Conservation (phyloP, 2,888 invertebrate genomes). For the Epistrophe eligans region DNA sequence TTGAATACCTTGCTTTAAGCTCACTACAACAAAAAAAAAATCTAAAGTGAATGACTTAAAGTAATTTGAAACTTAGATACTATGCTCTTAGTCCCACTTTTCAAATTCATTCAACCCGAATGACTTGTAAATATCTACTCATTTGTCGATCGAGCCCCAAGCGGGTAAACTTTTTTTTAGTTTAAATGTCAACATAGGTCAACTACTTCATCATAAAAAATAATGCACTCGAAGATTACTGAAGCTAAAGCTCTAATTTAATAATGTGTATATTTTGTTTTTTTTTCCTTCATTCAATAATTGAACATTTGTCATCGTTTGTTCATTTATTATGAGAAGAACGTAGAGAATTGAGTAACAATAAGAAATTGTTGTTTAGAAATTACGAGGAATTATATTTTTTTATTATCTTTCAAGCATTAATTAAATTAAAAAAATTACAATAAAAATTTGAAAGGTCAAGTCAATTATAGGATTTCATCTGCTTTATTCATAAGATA, state of each 20-base stretch:
- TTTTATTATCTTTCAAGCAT: neutral
- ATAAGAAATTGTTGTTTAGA: slow-evolving; percentile 8
- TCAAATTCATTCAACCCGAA: neutral
- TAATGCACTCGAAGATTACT: neutral
- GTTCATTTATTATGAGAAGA: slow-evolving; percentile 7
- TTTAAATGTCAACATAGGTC: slow-evolving; percentile 24
- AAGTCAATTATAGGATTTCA: neutral
- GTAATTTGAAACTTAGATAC: no score
- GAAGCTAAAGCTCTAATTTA: slow-evolving; percentile 29
- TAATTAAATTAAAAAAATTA: slow-evolving; percentile 1
- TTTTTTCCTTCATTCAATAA: neutral
- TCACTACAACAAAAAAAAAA: no score
- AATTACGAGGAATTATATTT: neutral
- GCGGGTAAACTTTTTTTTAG: neutral
- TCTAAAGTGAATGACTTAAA: no score
- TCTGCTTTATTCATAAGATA: no score
- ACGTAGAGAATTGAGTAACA: slow-evolving; percentile 24
- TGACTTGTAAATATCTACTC: neutral
- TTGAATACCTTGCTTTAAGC: no score
- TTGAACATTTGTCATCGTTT: slow-evolving; percentile 4
- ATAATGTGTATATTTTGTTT: slow-evolving; percentile 17
- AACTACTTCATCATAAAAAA: neutral
- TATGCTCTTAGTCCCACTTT: no score
- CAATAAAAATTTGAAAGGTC: neutral
- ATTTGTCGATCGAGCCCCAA: neutral